Base-by-base conservation (phyloP, 1,140 invertebrate species). In the Solen grandis region DNA sequence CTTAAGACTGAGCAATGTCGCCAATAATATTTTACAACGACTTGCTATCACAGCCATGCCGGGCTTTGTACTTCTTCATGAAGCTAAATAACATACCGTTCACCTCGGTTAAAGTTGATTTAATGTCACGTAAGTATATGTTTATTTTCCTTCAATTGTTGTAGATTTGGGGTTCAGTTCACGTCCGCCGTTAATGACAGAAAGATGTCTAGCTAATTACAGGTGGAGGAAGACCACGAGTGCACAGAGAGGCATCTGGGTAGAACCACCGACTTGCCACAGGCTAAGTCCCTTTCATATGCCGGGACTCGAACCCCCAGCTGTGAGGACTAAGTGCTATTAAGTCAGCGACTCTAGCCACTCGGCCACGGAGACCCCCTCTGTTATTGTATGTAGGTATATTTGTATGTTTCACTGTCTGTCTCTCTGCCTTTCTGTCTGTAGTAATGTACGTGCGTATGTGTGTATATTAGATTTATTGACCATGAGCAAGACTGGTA, bases 31-130 rank as follows among this genome's bases (percentile, higher is more conserved):
- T 94, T 35, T 96, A 95, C 90, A 94, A 93, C 70, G 94, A 95
- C 92, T 91, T 95, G 35, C 82, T 95, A 22, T 95, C 95, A 5
- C 95, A 96, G 85, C 95, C 95, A 27, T 94, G 93, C 29, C 93
- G 95, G 82, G 94, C 95, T 13, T 54, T 96, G 14, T 94, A 94
- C 52, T 94, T 96, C 83, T 94, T 96, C 88, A 84, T 96, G 52
- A 95, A 94, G 90, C 85, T 91, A 13, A 93, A 90, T 52, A 93
- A 94, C 50, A 94, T 95, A 77, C 94, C 94, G 5, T 95, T 94
- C 88, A 93, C 94, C 85, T 70, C 85, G 46, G 85, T 86, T 41
- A 75, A 81, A 36, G 92, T 95, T 54, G 93, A 93, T 63, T 85
- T 95, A 77, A 65, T 87, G 52, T 94, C 94, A 92, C 88, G 91